Base-by-base conservation (phyloP, 2,113 vertebrate species). In the Menidia beryllina region DNA sequence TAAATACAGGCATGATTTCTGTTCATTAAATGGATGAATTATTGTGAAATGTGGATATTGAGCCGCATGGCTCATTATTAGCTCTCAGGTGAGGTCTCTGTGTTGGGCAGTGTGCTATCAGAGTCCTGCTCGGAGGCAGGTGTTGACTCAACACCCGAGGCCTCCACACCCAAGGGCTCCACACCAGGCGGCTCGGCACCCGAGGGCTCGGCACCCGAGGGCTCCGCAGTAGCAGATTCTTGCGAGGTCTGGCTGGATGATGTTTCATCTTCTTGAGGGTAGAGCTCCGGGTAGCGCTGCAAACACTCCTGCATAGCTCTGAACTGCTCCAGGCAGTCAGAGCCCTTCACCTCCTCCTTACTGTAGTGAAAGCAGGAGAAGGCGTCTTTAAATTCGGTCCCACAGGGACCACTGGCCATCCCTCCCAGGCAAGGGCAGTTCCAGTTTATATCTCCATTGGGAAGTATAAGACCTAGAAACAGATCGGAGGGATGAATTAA, bases 311-410 rank as follows among this genome's bases (percentile, higher is more conserved):
- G 97, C 97, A 98, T 98, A 72, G 90, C 89, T 65, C 94, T 95
- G 85, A 98, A 98, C 77, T 97, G 94, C 69, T 96, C 95, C 65
- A 98, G 77, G 88, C 96, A 98, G 69, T 99, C 96, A 0, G 97
- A 96, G 19, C 97, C 97, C 71, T 97, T 97, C 84, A 97, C 89
- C 43, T 97, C 96, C 91, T 97, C 96, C 26, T 91, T 94, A 88
- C 97, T 99, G 55, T 97, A 94, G 92, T 97, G 97, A 90, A 98
- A 98, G 85, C 97, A 99, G 85, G 97, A 97, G 87, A 98, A 98
- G 73, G 96, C 97, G 0, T 96, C 94, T 79, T 98, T 98, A 90
- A 99, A 98, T 72, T 96, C 96, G 41, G 95, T 94, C 64, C 96
- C 96, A 75, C 96, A 97, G 25, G 97, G 96, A 60, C 97, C 96